Evolutionary conservation across 1,140 invertebrate genomes (phyloP).

Genomic region (Drosophila murphyi): DNA sequence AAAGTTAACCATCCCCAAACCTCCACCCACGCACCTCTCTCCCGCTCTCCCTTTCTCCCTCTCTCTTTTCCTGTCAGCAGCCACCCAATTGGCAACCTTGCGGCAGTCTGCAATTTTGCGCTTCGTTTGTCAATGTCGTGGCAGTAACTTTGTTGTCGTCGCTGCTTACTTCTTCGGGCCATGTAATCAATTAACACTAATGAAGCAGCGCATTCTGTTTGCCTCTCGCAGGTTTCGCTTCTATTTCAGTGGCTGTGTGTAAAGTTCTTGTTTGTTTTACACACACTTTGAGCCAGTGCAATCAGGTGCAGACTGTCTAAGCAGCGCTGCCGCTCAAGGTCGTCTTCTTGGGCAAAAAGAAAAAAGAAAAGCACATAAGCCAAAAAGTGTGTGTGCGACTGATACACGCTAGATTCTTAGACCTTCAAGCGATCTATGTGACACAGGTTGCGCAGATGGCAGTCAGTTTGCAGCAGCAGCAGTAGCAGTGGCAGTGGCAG

Average conservation of each 20-base stretch:
- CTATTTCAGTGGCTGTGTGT: conserved; percentile 21
- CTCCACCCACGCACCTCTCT: neutral
- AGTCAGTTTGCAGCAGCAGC: conserved; percentile 34
- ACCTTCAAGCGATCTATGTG: conserved; percentile 1
- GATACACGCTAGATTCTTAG: conserved; percentile 34
- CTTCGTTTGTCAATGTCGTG: conserved; percentile 77
- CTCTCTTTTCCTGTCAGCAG: too few species aligned
- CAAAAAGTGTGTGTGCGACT: conserved; percentile 50
- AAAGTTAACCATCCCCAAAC: neutral
- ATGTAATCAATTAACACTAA: conserved; percentile 80
- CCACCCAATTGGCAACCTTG: neutral
- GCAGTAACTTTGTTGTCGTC: conserved; percentile 53
- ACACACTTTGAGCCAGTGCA: conserved; percentile 32
- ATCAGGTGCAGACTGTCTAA: conserved; percentile 49
- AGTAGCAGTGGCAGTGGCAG: neutral
- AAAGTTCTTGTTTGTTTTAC: conserved; percentile 63
- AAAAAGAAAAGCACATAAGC: conserved; percentile 17
- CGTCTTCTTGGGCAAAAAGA: conserved; percentile 40
- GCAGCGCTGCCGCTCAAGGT: conserved; percentile 59
- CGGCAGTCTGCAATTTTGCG: conserved; percentile 65
- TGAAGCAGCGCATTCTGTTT: conserved; percentile 55
- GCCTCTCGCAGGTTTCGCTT: conserved; percentile 27
- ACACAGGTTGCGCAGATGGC: conserved; percentile 26
- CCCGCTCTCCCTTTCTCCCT: neutral
- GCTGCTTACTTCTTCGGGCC: conserved; percentile 62